Percentiles rank a stretch among this genome's conserved stretches.
Evolutionary conservation across 64 coral and sea anemone species (phyloP).

Genomic region (Montipora cactus): DNA sequence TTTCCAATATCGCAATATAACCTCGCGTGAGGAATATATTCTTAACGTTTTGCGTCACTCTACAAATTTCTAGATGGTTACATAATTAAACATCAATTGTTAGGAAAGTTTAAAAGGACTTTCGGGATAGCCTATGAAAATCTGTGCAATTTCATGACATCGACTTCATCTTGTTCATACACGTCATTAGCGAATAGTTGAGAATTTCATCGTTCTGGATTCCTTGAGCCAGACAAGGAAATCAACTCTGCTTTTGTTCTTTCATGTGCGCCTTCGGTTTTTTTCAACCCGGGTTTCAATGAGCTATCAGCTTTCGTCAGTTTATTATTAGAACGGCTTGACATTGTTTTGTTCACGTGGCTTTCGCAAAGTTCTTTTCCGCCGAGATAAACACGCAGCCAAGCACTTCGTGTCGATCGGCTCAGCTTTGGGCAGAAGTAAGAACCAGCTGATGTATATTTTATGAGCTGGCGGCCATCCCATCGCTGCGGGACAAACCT

Average conservation of each 20-base stretch:
- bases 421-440: not conserved
- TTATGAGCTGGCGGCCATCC: slow-evolving; percentile 31
- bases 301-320: not conserved
- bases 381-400: slow-evolving; percentile 21
- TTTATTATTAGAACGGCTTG: not conserved
- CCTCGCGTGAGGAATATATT: no score
- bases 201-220: not conserved
- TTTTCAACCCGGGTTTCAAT: not conserved
- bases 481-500: not conserved
- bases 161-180: no score
- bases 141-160: not conserved
- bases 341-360: slow-evolving; percentile 26
- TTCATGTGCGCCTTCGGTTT: not conserved
- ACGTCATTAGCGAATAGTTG: not conserved
- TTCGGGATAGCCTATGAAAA: not conserved
- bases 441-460: slow-evolving; percentile 7
- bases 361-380: not conserved
- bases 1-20: no score
- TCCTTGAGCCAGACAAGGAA: not conserved
- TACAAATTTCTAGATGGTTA: no score
- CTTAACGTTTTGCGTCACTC: no score
- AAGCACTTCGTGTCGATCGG: not conserved
- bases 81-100: no score
- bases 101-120: not conserved
- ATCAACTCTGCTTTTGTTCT: not conserved